phyloP scores from a whole-genome alignment of 2,888 invertebrate genomes.

The Synanthedon myopaeformis region DNA sequence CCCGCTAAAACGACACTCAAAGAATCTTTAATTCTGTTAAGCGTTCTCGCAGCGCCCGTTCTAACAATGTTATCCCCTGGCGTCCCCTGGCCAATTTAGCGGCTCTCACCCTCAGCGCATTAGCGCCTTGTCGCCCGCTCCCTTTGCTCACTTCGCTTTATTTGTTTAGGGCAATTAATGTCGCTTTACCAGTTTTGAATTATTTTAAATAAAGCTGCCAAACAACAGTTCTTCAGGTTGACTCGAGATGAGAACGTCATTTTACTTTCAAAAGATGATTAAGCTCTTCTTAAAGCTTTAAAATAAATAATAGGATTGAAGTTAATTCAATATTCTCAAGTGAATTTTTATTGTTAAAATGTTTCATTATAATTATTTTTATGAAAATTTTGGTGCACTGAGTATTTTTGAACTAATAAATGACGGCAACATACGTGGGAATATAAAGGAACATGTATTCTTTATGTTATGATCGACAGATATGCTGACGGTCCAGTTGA shows the following conservation, averaged over 20 bases:
- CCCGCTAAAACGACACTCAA: background rate
- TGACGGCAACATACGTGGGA: too few relatives aligned
- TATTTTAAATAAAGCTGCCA: constrained; percentile 15
- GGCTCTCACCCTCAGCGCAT: background rate
- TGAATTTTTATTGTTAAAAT: too few relatives aligned
- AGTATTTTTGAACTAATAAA: too few relatives aligned
- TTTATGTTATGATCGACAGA: too few relatives aligned
- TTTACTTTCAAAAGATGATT: background rate
- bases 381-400: too few relatives aligned
- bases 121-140: background rate
- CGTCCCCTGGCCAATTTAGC: constrained; percentile 5
- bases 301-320: too few relatives aligned
- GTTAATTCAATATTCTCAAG: too few relatives aligned
- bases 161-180: constrained; percentile 36
- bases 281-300: background rate
- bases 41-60: constrained; percentile 2
- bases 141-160: constrained; percentile 12
- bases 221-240: background rate
- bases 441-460: too few relatives aligned
- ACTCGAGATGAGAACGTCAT: background rate
- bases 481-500: too few relatives aligned
- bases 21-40: constrained; percentile 6
- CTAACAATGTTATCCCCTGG: constrained; percentile 6
- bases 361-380: too few relatives aligned
- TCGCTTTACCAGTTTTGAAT: constrained; percentile 19